phyloP scores from a whole-genome alignment of 2,888 invertebrate genomes.

The Drosophila niveifrons region DNA sequence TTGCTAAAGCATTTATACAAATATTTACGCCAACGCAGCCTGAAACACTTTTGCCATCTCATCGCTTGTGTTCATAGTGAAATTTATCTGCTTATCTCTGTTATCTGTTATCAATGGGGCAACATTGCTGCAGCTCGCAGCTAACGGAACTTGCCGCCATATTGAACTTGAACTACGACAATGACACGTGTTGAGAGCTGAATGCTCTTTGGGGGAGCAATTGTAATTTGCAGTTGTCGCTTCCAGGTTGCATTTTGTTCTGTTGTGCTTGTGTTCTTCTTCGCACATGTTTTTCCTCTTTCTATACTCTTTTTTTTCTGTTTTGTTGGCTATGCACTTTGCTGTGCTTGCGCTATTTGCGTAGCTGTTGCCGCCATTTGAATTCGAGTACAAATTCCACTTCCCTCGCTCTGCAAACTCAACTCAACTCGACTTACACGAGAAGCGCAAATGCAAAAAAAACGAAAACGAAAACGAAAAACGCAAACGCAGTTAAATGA shows the following conservation, averaged over 20 bases:
- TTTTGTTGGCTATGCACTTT: constrained; percentile 11
- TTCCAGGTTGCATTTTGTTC: constrained; percentile 29
- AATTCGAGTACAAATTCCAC: constrained; percentile 50
- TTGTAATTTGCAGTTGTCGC: constrained; percentile 8
- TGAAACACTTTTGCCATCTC: not conserved
- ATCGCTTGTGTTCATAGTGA: not conserved
- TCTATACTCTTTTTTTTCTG: constrained; percentile 1
- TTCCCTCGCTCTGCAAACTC: not conserved
- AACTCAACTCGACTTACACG: not conserved
- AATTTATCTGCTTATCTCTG: constrained; percentile 16
- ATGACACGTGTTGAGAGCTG: constrained; percentile 64
- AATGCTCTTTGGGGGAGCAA: constrained; percentile 6
- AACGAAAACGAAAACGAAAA: constrained; percentile 1
- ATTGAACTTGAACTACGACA: constrained; percentile 67
- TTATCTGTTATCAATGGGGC: constrained; percentile 17
- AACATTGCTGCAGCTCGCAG: constrained; percentile 9
- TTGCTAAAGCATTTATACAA: constrained; percentile 4
- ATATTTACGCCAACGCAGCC: not conserved
- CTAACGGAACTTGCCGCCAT: constrained; percentile 58
- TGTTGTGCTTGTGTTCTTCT: constrained; percentile 30
- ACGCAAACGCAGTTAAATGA: constrained; percentile 21
- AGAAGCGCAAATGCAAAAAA: constrained; percentile 23
- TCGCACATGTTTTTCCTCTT: constrained; percentile 33
- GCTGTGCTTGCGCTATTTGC: constrained; percentile 42
- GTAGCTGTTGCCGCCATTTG: constrained; percentile 44